phyloP scores from a whole-genome alignment of 2,113 vertebrate genomes.

The Phrynosoma blainvillii region DNA sequence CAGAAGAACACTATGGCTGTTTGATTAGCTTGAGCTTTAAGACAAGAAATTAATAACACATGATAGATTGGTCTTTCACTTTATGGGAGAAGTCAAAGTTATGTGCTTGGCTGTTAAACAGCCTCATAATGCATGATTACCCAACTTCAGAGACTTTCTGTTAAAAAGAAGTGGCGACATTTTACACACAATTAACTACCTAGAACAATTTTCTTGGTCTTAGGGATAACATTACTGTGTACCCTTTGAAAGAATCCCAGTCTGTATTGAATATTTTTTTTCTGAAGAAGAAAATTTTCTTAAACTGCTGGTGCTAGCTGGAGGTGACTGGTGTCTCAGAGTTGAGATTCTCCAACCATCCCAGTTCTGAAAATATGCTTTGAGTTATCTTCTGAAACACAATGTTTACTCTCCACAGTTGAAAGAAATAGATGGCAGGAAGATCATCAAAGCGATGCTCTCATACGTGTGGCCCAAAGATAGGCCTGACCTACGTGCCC shows the following conservation, averaged over 20 bases:
- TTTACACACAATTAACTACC: constrained; percentile 59
- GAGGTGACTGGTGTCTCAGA: constrained; percentile 17
- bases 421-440: constrained; percentile 87
- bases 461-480: constrained; percentile 96
- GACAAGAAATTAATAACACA: constrained; percentile 4
- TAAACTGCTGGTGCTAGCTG: background rate
- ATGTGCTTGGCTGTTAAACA: constrained; percentile 48
- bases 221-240: constrained; percentile 36
- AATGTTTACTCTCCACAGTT: constrained; percentile 77
- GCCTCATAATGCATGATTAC: constrained; percentile 47
- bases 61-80: background rate
- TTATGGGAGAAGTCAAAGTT: constrained; percentile 18
- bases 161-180: constrained; percentile 60
- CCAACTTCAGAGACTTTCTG: constrained; percentile 47
- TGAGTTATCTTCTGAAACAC: background rate
- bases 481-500: constrained; percentile 90
- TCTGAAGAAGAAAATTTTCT: constrained; percentile 5
- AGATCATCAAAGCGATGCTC: constrained; percentile 92
- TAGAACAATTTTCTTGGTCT: constrained; percentile 62
- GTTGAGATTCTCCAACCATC: background rate
- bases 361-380: background rate
- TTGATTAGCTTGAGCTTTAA: background rate
- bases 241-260: constrained; percentile 36
- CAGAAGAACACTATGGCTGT: background rate
- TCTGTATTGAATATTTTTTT: constrained; percentile 45